Evolutionary conservation across 2,797 vertebrate genomes (phyloP), one percentile per base, ranked within the genome.

Genomic region (Pteronotus mesoamericanus): DNA sequence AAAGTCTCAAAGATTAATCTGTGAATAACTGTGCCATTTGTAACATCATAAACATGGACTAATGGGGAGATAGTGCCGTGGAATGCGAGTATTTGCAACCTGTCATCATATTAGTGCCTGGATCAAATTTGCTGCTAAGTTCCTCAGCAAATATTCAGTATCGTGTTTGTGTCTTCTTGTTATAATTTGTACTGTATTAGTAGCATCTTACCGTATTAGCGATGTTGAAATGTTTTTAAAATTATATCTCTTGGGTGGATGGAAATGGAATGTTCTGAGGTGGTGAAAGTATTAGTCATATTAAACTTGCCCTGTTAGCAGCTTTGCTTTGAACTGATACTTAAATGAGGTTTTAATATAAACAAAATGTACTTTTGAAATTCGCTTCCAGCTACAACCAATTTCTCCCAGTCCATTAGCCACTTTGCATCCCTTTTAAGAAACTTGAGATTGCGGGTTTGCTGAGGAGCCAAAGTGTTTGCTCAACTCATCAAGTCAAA

Each of bases 21-120:
- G 95, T 98, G 97, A 97, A 95, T 97, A 97, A 97, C 96, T 92
- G 95, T 86, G 85, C 96, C 92, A 87, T 98, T 98, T 97, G 95
- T 97, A 98, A 94, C 97, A 89, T 96, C 96, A 86, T 97, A 97
- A 98, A 97, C 61, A 53, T 46, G 26, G 96, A 88, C 97, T 97
- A 97, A 97, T 89, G 92, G 94, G 77, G 87, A 96, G 91, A 77
- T 4, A 80, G 84, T 96, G 42, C 74, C 71, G 61, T 46, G 95
- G 96, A 95, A 89, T 85, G 91, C 61, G 71, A 79, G 69, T 88
- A 93, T 97, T 96, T 96, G 59, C 96, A 97, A 71, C 89, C 94
- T 98, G 97, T 97, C 97, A 97, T 97, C 90, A 2, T 89, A 94
- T 97, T 94, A 97, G 92, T 79, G 79, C 91, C 83, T 94, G 92